Base-by-base conservation (phyloP, 2,797 vertebrate species). In the Apogon hyalosoma region DNA sequence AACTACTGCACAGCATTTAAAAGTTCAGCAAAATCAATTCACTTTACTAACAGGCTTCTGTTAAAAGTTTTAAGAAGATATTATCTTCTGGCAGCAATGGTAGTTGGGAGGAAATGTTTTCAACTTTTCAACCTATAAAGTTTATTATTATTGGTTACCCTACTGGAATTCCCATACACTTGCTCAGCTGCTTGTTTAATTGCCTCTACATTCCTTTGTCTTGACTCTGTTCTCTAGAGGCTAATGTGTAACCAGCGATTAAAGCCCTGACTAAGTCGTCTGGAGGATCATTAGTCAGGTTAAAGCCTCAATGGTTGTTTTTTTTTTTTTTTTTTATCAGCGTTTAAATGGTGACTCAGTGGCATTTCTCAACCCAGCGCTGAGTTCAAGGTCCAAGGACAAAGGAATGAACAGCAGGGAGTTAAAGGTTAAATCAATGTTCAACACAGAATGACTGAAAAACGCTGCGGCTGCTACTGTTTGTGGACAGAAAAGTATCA, bases 361-460 rank as follows among this genome's bases (percentile, higher is more conserved):
- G 31, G 33, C 47, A 54, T 86, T 79, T 78, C 73, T 76, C 69
- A 64, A 79, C 73, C 55, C 68, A 70, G 16, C 12, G 41, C 67
- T 1, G 3, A 48, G 88, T 61, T 88, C 90, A 86, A 63, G 64
- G 91, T 91, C 83, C 80, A 71, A 63, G 43, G 66, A 66, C 54
- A 60, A 55, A 71, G 40, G 69, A 62, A 45, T 38, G 64, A 50
- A 63, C 14, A 0, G 14, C 0, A 0, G 48, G n/a, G 12, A 63
- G 50, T 13, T n/a, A 67, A 69, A 69, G 72, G 69, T 75, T 68
- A 75, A 63, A 53, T 63, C 66, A 82, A 81, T 71, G 19, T 21
- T 21, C 19, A 21, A 21, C 3, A 3, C 19, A 57, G 1, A 21
- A 11, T 16, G 9, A 53, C 13, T 61, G 46, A 51, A 72, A 78